Evolutionary conservation across 2,797 vertebrate species (phyloP), one percentile per base, ranked within the genome.

Genomic region (Poeciliopsis gracilis): DNA sequence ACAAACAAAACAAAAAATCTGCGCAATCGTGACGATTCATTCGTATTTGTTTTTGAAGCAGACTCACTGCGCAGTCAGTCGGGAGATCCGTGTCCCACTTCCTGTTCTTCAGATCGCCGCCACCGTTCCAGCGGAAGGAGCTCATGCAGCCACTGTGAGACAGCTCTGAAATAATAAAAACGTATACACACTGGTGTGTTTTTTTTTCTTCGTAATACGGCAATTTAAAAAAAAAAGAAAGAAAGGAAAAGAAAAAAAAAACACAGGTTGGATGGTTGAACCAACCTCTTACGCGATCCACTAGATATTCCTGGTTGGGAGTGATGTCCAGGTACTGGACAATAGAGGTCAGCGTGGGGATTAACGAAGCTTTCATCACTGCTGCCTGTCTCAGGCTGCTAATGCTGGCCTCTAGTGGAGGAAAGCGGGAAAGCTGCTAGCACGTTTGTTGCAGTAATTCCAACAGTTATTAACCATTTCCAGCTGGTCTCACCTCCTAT

Each of bases 121-220:
- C 98, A 59, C 95, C 93, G 2, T 98, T 99, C 98, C 98, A 99
- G 1, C 97, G 93, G 86, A 99, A 99, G 0, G 98, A 98, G 86
- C 98, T 99, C 98, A 99, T 99, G 87, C 98, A 99, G 9, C 98
- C 98, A 0, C 98, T 98, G 81, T 99, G 97, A 20, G 98, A 98
- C 49, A 99, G 94, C 79, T 99, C 98, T 99, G 88, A 82, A 2
- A 13, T 61, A 1, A 79, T 49, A 77, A 30, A 79, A 57, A 80
- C 20, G 9, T 25, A 20, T 18, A 75, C n/a, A 66, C 25, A 9
- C 5, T 49, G 49, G 43, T 25, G 43, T 20, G 25, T 28, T 7
- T 9, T 16, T 41, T 41, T 41, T 46, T 45, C 28, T 16, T 16
- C 12, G 4, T 16, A 59, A 59, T 15, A 2, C 11, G 2, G 11